Conservation (phyloP, 1,140 invertebrate genomes). For the Papilio xuthus region DNA sequence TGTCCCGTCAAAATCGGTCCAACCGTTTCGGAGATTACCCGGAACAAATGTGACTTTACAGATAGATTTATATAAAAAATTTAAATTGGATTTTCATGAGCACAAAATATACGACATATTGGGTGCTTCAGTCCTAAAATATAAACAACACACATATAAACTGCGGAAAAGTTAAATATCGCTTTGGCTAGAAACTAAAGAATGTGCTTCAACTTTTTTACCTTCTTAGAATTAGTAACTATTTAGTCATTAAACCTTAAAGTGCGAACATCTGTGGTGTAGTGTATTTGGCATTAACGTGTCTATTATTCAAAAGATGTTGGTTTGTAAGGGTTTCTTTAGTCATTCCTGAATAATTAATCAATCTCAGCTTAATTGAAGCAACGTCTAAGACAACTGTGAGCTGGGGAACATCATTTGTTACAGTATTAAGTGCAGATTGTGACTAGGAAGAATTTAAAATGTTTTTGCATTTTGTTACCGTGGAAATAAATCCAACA, state of each 20-base stretch:
- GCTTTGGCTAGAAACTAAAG: background rate
- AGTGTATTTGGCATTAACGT: conserved; percentile 3
- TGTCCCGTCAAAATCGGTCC: no score
- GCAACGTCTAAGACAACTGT: conserved; percentile 14
- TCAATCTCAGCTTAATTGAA: conserved; percentile 26
- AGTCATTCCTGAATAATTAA: conserved; percentile 21
- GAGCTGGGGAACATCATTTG: conserved; percentile 9
- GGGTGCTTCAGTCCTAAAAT: no score
- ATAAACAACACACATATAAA: no score
- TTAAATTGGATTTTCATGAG: no score
- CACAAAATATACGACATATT: no score
- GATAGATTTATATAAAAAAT: no score
- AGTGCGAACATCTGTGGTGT: background rate
- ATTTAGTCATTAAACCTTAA: background rate
- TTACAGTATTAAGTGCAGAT: conserved; percentile 4
- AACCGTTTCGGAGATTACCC: no score
- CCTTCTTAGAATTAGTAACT: background rate
- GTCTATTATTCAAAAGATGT: conserved; percentile 18
- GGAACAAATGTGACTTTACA: no score
- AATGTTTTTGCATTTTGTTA: background rate
- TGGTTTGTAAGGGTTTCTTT: conserved; percentile 18
- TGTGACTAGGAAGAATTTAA: background rate
- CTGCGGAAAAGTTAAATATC: background rate
- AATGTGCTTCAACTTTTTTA: background rate
- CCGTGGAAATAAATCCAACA: no score